Evolutionary conservation across 2,113 vertebrate species (phyloP).

Genomic region (Antennarius striatus): DNA sequence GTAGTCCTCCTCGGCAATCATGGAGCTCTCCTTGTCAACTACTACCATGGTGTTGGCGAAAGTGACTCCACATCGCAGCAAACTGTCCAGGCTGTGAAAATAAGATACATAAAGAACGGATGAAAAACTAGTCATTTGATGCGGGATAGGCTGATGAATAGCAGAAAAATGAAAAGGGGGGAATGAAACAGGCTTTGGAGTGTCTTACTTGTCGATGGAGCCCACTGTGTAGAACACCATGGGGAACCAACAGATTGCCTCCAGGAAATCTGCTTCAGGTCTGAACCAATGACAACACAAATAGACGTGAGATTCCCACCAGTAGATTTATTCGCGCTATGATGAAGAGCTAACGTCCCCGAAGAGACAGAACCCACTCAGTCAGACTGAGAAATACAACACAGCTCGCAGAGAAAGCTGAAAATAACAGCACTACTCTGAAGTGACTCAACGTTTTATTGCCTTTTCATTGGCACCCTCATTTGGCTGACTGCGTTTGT

Average conservation of each 20-base stretch:
- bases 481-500: slow-evolving; percentile 52
- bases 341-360: slow-evolving; percentile 33
- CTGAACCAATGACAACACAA: slow-evolving; percentile 70
- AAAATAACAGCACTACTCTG: slow-evolving; percentile 55
- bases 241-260: slow-evolving; percentile 87
- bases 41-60: slow-evolving; percentile 86
- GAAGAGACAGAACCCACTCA: slow-evolving; percentile 27
- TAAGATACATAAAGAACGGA: background rate
- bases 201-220: slow-evolving; percentile 85
- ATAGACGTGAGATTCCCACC: slow-evolving; percentile 24
- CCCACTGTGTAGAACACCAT: slow-evolving; percentile 87
- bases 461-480: slow-evolving; percentile 69
- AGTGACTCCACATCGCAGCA: slow-evolving; percentile 83
- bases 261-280: slow-evolving; percentile 84
- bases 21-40: slow-evolving; percentile 86
- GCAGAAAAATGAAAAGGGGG: background rate
- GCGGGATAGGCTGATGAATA: background rate
- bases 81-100: slow-evolving; percentile 79
- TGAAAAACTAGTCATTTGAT: background rate
- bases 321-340: slow-evolving; percentile 19
- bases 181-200: slow-evolving; percentile 14
- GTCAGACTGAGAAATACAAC: slow-evolving; percentile 46
- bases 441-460: slow-evolving; percentile 76
- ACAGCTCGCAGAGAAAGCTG: slow-evolving; percentile 45
- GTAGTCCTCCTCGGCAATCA: slow-evolving; percentile 86